Percentiles rank a stretch among this genome's conserved stretches.
phyloP scores from a whole-genome alignment of 92 coral and sea anemone genomes.

The Phymanthus crucifer region DNA sequence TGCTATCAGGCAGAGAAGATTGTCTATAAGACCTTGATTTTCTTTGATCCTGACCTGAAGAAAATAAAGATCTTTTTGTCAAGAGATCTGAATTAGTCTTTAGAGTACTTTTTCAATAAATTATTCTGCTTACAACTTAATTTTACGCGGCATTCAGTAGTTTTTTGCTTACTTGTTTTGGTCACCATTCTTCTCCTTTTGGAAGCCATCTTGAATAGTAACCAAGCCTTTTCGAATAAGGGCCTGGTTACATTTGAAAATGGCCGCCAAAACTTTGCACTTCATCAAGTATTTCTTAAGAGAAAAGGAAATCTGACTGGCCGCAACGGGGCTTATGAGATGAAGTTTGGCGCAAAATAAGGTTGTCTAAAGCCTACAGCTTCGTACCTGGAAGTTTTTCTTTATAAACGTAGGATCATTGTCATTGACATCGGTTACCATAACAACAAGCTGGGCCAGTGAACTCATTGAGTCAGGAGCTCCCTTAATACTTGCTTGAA shows the following conservation, averaged over 20 bases:
- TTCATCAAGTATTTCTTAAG: too few relatives aligned
- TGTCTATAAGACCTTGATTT: conserved; percentile 72
- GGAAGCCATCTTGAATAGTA: conserved; percentile 13
- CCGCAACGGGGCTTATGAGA: neutral
- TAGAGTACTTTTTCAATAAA: too few relatives aligned
- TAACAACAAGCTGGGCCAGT: conserved; percentile 84
- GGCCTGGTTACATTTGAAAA: conserved; percentile 1
- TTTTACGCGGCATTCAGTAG: neutral
- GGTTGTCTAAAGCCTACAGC: neutral
- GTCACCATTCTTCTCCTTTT: neutral
- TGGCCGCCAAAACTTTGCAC: neutral
- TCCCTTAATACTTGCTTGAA: conserved; percentile 63
- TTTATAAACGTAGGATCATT: conserved; percentile 69
- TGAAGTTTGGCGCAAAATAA: neutral
- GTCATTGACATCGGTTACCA: conserved; percentile 90
- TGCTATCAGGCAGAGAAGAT: conserved; percentile 80
- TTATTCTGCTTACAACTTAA: neutral
- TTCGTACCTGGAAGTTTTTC: conserved; percentile 47
- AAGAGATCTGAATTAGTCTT: too few relatives aligned
- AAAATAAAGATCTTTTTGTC: too few relatives aligned
- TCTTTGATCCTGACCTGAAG: conserved; percentile 73
- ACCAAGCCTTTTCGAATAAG: neutral
- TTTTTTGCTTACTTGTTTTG: neutral
- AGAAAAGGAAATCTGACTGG: neutral
- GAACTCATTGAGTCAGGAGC: conserved; percentile 60